Base-by-base conservation (phyloP, 2,888 invertebrate genomes). In the Aspidapion aeneum region DNA sequence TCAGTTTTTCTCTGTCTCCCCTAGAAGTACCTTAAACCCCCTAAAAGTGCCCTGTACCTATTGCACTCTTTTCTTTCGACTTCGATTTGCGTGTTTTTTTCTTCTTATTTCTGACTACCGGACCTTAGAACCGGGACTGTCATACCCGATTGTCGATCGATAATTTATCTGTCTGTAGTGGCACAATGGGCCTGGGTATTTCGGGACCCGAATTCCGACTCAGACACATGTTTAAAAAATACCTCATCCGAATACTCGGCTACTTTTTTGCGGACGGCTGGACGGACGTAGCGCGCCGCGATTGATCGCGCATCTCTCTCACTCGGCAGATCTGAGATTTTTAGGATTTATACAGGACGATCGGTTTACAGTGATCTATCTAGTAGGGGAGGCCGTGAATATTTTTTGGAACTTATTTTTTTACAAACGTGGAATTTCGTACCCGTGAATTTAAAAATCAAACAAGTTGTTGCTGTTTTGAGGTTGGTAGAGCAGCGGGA, bases 161-260 rank as follows among this genome's bases (percentile, higher is more conserved):
- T 79, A 78, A 79, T 79, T 79, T 79, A 79, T 79, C 77, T 78
- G 79, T 79, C 79, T 79, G 79, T 77, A 75, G 74, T 74, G 73
- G 76, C 77, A 79, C 78, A 79, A 79, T 78, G 78, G 79, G 75
- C 77, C 76, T 72, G 70, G 72, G 35, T 67, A 78, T 79, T 77
- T 78, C 74, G 72, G 72, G 74, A 71, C 77, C 77, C 75, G 78
- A 79, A 79, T 79, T 79, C 79, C 79, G 69, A 76, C 74, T 75
- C 78, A 74, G 77, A 79, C 79, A 79, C 77, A 78, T 79, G 79
- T 79, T 79, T 79, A 79, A 79, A 79, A 79, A 79, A 79, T 79
- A 79, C 77, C 76, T 78, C 77, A 78, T 77, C 75, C 77, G 75
- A 77, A 78, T 78, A 76, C 76, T 77, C 71, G 74, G 75, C 71